Base-by-base conservation (phyloP, 2,888 invertebrate species). In the Cryptophagus acutangulus region DNA sequence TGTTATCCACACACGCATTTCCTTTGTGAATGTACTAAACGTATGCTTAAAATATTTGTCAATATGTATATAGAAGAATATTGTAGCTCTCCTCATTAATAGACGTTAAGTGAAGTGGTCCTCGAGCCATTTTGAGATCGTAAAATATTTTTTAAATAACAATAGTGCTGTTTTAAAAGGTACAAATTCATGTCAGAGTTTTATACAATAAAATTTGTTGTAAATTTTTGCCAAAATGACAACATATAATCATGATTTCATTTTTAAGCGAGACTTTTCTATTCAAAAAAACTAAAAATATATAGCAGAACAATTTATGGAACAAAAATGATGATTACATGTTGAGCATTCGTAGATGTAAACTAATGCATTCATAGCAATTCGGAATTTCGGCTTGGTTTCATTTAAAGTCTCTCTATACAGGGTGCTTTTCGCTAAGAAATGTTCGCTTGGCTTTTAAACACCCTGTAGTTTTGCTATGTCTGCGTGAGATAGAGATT, bases 151-250 rank as follows among this genome's bases (percentile, higher is more conserved):
- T 63, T 61, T 59, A 58, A 63, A 61, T 56, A 60, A 66, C 65
- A 66, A 67, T 67, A 67, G 66, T 61, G 67, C 66, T 69, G 67
- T 69, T 66, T 63, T 60, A 59, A 66, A 55, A 64, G 69, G 69
- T 69, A 69, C 69, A 69, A 68, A 68, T 68, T 67, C 64, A 64
- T 64, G 67, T 67, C 66, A 65, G 65, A 66, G 63, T 65, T 65
- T 64, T 65, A 66, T 62, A 62, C 61, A 57, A 52, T 54, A 63
- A 57, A 63, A 62, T 62, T 66, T 67, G 63, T 66, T 65, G 60
- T 64, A 61, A 60, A 65, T 59, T 47, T 57, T 62, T 62, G 63
- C 64, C 63, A 63, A 65, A 59, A 48, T 49, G 48, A 45, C 8
- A 45, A 31, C 4, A 15, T 31, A 15, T 16, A 31, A 31, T 31